Percentiles rank a stretch among this genome's conserved stretches.
phyloP scores from a whole-genome alignment of 2,797 vertebrate species.

The Sebastes itinus region DNA sequence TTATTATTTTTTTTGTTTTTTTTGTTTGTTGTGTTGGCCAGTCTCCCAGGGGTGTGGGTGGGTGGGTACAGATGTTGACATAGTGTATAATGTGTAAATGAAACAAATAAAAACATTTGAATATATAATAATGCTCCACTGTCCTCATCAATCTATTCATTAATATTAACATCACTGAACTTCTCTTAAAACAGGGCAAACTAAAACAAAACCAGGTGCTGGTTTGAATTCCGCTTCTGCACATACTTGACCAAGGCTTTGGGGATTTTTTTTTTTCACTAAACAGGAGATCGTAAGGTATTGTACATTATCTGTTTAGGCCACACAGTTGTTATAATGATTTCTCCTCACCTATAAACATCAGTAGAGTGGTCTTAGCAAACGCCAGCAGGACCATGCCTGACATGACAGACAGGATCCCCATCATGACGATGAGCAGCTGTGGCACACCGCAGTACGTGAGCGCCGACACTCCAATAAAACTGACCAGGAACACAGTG shows the following conservation, averaged over 20 bases:
- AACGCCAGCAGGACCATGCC: slow-evolving; percentile 87
- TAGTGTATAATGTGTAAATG: too few relatives aligned
- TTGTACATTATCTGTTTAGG: not conserved
- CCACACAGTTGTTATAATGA: not conserved
- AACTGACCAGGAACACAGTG: slow-evolving; percentile 87
- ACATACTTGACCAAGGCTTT: not conserved
- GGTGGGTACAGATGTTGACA: too few relatives aligned
- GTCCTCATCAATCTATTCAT: not conserved
- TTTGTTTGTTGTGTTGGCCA: too few relatives aligned
- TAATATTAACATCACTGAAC: not conserved
- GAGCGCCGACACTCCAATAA: slow-evolving; percentile 86
- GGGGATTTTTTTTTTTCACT: not conserved
- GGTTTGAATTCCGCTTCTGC: not conserved
- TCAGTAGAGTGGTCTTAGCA: slow-evolving; percentile 88
- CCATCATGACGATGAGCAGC: slow-evolving; percentile 85
- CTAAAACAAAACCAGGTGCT: not conserved
- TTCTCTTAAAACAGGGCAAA: not conserved
- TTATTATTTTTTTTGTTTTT: too few relatives aligned
- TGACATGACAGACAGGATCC: slow-evolving; percentile 86
- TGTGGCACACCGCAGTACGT: slow-evolving; percentile 86
- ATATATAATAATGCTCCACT: not conserved
- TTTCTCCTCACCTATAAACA: slow-evolving; percentile 92
- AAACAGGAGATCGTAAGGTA: not conserved
- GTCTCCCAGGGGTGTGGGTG: too few relatives aligned
- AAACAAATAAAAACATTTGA: too few relatives aligned